Conservation (phyloP, 2,797 vertebrate species). For the Masticophis lateralis region DNA sequence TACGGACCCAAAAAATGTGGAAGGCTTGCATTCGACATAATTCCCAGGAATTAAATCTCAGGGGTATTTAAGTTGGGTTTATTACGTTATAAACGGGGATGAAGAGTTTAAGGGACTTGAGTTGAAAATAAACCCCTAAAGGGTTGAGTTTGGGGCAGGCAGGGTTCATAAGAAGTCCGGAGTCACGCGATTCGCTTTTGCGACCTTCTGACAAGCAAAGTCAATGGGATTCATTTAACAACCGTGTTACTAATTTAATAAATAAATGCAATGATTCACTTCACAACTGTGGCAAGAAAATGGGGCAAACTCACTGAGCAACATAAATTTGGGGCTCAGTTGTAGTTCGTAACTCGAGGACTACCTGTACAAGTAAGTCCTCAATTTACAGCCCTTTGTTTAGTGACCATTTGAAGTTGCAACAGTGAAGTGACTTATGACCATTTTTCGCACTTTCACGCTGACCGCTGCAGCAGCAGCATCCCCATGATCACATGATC, state of each 20-base stretch:
- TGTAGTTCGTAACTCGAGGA: too few species aligned
- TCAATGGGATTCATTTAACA: too few species aligned
- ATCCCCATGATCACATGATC: too few species aligned
- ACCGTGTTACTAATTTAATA: too few species aligned
- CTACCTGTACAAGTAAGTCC: too few species aligned
- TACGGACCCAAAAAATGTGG: background rate
- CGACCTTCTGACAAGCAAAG: too few species aligned
- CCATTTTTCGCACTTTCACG: background rate
- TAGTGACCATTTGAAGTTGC: background rate
- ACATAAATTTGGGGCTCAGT: too few species aligned
- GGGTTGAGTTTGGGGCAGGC: background rate
- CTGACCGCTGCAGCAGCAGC: too few species aligned
- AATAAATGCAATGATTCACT: too few species aligned
- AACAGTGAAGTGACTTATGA: background rate
- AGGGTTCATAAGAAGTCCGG: background rate
- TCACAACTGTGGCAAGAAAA: too few species aligned
- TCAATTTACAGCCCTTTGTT: background rate
- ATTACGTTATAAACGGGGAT: background rate
- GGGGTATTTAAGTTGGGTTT: background rate
- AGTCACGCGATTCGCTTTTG: too few species aligned
- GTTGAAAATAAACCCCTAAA: background rate
- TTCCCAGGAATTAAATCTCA: background rate
- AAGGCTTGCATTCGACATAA: accelerated
- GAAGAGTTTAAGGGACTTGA: background rate
- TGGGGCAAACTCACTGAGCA: too few species aligned